These are phyloP conservation scores for Diadumene lineata DNA, from an alignment of 92 coral and sea anemone species.

Conservation along the genomic window DNA sequence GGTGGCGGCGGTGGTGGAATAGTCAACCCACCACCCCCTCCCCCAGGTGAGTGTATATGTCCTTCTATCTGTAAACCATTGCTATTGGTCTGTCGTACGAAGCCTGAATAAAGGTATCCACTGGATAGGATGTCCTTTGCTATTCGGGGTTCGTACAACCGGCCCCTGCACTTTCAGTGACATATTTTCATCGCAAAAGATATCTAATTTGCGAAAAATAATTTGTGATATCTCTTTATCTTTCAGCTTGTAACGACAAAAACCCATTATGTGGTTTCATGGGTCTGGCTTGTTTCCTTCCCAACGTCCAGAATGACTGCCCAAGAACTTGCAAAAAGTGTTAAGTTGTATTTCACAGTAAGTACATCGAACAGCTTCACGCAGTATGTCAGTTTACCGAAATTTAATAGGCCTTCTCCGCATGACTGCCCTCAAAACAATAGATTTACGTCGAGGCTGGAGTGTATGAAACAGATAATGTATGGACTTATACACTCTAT, in stretches of 20 bases:
- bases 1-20: slow-evolving; percentile 60
- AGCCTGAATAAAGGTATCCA: too few species aligned
- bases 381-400: too few species aligned
- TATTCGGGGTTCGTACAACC: neutral
- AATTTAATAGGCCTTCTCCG: too few species aligned
- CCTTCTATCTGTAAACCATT: neutral
- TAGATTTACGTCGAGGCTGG: too few species aligned
- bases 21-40: too few species aligned
- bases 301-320: neutral
- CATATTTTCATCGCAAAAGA: too few species aligned
- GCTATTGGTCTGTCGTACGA: neutral
- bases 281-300: neutral
- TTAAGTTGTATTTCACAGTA: neutral
- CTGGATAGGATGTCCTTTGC: neutral
- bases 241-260: neutral
- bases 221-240: too few species aligned
- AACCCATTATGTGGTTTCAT: neutral
- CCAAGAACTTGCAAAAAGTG: neutral
- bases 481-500: too few species aligned
- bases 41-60: neutral
- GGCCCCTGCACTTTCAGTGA: neutral
- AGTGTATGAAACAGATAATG: too few species aligned
- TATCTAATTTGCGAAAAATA: too few species aligned
- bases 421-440: too few species aligned
- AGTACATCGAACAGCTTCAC: neutral